phyloP scores from a whole-genome alignment of 2,888 invertebrate species.

The Chymomyza caudatula region DNA sequence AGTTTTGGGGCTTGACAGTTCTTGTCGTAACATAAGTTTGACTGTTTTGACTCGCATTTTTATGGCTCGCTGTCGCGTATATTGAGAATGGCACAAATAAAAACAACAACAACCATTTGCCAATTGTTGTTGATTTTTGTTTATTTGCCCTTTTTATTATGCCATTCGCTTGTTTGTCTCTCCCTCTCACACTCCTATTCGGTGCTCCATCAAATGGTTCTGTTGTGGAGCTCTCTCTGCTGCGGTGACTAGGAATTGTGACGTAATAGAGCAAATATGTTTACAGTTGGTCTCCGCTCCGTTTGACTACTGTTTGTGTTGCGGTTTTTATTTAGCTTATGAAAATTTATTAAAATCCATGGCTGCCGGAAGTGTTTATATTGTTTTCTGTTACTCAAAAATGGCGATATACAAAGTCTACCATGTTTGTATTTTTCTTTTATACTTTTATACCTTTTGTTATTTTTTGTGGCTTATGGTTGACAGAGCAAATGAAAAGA shows the following conservation, averaged over 20 bases:
- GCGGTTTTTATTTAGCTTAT: constrained; percentile 7
- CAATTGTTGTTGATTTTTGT: constrained; percentile 50
- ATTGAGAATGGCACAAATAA: constrained; percentile 16
- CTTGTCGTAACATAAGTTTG: constrained; percentile 65
- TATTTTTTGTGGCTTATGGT: neutral
- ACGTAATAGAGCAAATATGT: constrained; percentile 68
- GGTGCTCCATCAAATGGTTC: neutral
- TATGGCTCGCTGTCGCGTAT: constrained; percentile 62
- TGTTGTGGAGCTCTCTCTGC: neutral
- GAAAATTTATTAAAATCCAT: constrained; percentile 62
- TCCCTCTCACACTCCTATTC: neutral
- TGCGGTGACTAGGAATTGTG: constrained; percentile 30
- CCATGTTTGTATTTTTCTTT: no score
- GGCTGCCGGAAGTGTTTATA: constrained; percentile 37
- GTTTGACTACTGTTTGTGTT: neutral
- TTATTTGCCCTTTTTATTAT: constrained; percentile 49
- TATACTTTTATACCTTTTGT: neutral
- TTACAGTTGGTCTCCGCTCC: constrained; percentile 21
- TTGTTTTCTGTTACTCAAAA: constrained; percentile 12
- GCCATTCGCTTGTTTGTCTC: constrained; percentile 30
- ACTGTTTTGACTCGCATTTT: constrained; percentile 67
- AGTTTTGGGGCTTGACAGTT: constrained; percentile 17
- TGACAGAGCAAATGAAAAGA: constrained; percentile 16
- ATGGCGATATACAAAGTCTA: constrained; percentile 8
- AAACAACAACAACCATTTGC: constrained; percentile 25